Conservation (phyloP, 2,113 vertebrate species). For the Gobio gobio region DNA sequence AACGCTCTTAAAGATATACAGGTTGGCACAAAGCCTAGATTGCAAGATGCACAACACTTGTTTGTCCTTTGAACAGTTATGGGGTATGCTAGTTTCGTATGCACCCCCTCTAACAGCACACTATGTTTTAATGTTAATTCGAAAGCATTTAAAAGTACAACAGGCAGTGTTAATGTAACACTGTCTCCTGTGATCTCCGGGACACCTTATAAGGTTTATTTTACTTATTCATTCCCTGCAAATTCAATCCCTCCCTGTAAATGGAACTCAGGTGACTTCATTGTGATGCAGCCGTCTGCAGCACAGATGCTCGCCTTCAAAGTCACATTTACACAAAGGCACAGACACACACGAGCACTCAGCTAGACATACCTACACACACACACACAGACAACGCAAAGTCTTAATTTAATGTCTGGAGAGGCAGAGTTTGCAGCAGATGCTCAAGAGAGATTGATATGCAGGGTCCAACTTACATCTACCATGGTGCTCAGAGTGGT, state of each 20-base stretch:
- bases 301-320: slow-evolving; percentile 34
- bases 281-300: slow-evolving; percentile 30
- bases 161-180: slow-evolving; percentile 4
- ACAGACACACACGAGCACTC: neutral
- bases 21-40: neutral
- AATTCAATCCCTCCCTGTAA: slow-evolving; percentile 24
- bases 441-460: neutral
- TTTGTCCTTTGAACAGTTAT: neutral
- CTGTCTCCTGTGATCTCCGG: neutral
- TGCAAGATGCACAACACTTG: slow-evolving; percentile 5
- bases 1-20: neutral
- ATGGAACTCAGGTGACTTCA: slow-evolving; percentile 37
- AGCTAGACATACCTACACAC: neutral
- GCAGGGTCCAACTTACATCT: neutral
- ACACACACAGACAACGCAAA: neutral
- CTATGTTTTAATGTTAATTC: neutral
- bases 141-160: neutral
- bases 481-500: neutral
- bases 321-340: slow-evolving; percentile 39
- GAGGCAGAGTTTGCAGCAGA: neutral
- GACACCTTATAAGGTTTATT: slow-evolving; percentile 13
- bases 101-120: neutral
- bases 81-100: neutral
- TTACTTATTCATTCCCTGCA: slow-evolving; percentile 28
- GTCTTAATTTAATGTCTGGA: slow-evolving; percentile 27